Percentiles rank a stretch among this genome's conserved stretches.
These are phyloP conservation scores for Arothron firmamentum DNA, from an alignment of 2,113 vertebrate genomes.

Conservation along the genomic window DNA sequence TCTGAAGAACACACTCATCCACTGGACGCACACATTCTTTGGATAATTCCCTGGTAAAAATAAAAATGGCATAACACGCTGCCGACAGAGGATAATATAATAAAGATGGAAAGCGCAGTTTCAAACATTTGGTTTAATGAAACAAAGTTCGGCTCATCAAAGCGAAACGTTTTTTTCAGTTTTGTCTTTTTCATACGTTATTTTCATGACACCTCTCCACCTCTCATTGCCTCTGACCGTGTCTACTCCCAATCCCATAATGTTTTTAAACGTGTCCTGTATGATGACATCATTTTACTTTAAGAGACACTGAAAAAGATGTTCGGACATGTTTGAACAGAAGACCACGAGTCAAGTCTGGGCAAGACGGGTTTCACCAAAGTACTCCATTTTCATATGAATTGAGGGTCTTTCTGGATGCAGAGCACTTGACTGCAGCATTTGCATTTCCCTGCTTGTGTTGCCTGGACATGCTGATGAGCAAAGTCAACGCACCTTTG, in stretches of 20 bases:
- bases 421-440: conserved; percentile 12
- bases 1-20: conserved; percentile 20
- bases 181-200: no score
- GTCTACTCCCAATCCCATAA: neutral
- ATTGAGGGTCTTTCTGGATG: conserved; percentile 25
- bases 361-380: conserved; percentile 26
- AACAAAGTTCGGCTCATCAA: no score
- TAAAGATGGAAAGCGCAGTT: no score
- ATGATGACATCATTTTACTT: neutral
- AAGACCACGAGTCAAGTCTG: conserved; percentile 6
- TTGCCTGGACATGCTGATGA: conserved; percentile 43
- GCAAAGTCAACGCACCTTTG: neutral
- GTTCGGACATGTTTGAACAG: conserved; percentile 30
- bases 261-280: neutral
- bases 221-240: no score
- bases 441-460: conserved; percentile 9
- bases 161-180: no score
- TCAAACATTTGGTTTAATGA: no score
- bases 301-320: neutral
- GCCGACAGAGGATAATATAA: no score
- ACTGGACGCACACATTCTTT: conserved; percentile 32
- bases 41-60: neutral
- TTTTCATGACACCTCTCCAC: no score
- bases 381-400: conserved; percentile 45
- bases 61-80: no score